These are phyloP conservation scores for Sinohyriopsis cumingii DNA, from an alignment of 2,888 invertebrate species.

Conservation along the genomic window DNA sequence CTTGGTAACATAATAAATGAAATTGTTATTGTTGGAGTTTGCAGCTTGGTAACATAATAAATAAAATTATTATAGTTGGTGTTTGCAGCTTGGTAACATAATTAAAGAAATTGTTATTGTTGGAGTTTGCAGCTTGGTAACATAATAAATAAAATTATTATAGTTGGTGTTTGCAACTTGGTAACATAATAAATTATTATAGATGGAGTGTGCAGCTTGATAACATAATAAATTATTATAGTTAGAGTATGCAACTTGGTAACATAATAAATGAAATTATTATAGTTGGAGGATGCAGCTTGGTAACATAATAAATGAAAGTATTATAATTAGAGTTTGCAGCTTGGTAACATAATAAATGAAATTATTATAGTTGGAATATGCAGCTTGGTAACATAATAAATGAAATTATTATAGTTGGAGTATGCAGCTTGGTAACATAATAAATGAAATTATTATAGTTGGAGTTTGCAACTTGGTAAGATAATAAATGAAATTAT, in stretches of 20 bases:
- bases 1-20: not conserved
- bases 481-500: slow-evolving; percentile 9
- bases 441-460: slow-evolving; percentile 37
- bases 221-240: slow-evolving; percentile 39
- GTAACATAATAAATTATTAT: slow-evolving; percentile 22
- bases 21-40: slow-evolving; percentile 77
- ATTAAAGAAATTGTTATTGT: slow-evolving; percentile 47
- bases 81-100: slow-evolving; percentile 78
- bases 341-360: not conserved
- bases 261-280: slow-evolving; percentile 10
- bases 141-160: slow-evolving; percentile 16
- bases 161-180: slow-evolving; percentile 85
- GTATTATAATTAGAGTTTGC: slow-evolving; percentile 79
- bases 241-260: no score
- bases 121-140: slow-evolving; percentile 83
- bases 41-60: slow-evolving; percentile 72
- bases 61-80: slow-evolving; percentile 74
- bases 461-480: slow-evolving; percentile 83
- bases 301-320: slow-evolving; percentile 1
- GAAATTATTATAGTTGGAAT: slow-evolving; percentile 75
- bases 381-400: no score
- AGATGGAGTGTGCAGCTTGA: slow-evolving; percentile 81
- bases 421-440: no score
- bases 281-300: slow-evolving; percentile 78
- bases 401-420: slow-evolving; percentile 54